Evolutionary conservation across 2,797 vertebrate genomes (phyloP).

Genomic region (Lindbergichthys nudifrons): DNA sequence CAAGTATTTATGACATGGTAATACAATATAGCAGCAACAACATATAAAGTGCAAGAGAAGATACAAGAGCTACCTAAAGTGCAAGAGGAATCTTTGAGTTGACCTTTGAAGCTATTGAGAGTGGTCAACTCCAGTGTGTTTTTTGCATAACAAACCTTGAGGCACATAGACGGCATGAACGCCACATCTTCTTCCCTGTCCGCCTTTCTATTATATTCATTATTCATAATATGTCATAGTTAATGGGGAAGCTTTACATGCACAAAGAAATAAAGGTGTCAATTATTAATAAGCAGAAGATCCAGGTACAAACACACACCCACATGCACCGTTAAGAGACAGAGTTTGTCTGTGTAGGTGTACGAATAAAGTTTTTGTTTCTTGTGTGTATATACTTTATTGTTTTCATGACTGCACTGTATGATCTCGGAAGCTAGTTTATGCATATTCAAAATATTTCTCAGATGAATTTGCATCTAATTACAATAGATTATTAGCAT

Average conservation of each 20-base stretch:
- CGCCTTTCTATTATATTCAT: neutral
- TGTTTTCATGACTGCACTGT: neutral
- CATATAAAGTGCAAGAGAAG: too few relatives aligned
- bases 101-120: too few relatives aligned
- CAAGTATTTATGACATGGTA: too few relatives aligned
- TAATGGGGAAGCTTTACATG: slow-evolving; percentile 2
- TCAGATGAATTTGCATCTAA: neutral
- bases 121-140: neutral
- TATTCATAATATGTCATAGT: slow-evolving; percentile 25
- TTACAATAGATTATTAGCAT: slow-evolving; percentile 4
- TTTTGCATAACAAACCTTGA: neutral
- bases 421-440: neutral
- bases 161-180: neutral
- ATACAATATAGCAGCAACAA: too few relatives aligned
- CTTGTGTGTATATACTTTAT: neutral
- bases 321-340: neutral
- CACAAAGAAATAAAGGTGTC: neutral
- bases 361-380: neutral
- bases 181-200: neutral
- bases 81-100: too few relatives aligned
- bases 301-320: neutral
- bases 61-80: too few relatives aligned
- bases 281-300: slow-evolving; percentile 19
- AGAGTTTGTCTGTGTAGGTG: neutral
- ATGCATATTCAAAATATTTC: neutral